Percentiles rank a stretch among this genome's conserved stretches.
These are phyloP conservation scores for Aleiodes sp. DNA, from an alignment of 1,140 invertebrate species.

Conservation along the genomic window DNA sequence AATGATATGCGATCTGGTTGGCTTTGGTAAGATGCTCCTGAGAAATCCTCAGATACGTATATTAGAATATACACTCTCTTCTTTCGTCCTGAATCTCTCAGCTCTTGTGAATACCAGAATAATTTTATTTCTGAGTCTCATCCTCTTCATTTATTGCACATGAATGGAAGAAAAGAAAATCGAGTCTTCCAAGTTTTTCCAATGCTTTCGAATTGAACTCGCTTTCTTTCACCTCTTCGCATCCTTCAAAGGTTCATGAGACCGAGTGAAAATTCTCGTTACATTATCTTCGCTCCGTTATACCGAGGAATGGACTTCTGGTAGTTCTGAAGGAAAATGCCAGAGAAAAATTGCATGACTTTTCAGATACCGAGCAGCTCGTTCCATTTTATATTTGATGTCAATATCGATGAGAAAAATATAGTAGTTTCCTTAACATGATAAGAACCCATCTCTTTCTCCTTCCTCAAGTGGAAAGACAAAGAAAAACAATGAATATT, in stretches of 20 bases:
- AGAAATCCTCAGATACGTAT: neutral
- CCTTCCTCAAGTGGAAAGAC: too few relatives aligned
- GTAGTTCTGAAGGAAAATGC: neutral
- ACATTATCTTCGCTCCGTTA: slow-evolving; percentile 1
- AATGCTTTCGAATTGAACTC: neutral
- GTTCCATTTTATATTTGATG: slow-evolving; percentile 4
- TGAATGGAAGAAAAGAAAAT: neutral
- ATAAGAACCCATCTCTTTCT: too few relatives aligned
- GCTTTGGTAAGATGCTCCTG: slow-evolving; percentile 22
- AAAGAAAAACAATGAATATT: too few relatives aligned
- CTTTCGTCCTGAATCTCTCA: slow-evolving; percentile 4
- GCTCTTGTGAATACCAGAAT: neutral
- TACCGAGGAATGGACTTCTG: neutral
- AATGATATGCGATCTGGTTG: slow-evolving; percentile 36
- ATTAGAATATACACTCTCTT: neutral
- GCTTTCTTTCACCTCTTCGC: too few relatives aligned
- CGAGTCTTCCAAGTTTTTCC: neutral
- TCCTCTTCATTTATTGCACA: neutral
- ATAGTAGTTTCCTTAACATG: neutral
- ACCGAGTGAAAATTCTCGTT: neutral
- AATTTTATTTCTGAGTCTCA: neutral
- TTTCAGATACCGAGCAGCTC: neutral
- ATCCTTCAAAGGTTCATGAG: neutral
- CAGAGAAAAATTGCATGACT: neutral
- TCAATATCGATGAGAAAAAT: neutral